phyloP scores from a whole-genome alignment of 2,797 vertebrate genomes.

The Acropternis orthonyx region DNA sequence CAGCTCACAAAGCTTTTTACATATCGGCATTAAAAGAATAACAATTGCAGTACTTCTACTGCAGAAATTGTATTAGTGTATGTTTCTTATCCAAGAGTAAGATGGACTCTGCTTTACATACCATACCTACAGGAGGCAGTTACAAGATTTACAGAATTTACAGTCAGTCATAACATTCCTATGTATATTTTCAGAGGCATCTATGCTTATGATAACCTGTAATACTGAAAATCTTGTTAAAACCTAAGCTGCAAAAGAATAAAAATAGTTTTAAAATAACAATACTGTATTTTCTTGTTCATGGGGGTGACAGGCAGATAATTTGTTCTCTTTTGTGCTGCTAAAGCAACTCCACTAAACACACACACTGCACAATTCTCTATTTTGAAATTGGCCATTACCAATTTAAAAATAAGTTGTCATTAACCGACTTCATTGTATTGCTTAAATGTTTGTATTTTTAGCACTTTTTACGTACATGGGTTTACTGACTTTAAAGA shows the following conservation, averaged over 20 bases:
- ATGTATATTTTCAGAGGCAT: neutral
- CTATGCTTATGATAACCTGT: neutral
- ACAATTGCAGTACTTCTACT: neutral
- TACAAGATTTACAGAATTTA: neutral
- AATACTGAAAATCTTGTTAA: neutral
- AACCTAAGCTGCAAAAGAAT: neutral
- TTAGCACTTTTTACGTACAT: neutral
- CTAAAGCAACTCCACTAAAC: neutral
- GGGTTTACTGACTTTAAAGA: neutral
- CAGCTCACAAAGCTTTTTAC: neutral
- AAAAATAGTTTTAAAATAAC: neutral
- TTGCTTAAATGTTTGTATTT: neutral
- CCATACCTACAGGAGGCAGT: neutral
- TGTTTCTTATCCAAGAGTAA: neutral
- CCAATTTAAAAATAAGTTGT: neutral
- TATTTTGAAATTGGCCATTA: neutral
- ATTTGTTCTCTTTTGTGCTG: neutral
- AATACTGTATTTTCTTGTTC: neutral
- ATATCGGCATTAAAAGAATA: neutral
- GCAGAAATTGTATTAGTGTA: neutral
- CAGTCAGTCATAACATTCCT: neutral
- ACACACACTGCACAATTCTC: neutral
- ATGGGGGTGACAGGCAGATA: neutral
- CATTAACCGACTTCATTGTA: neutral
- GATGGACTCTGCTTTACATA: neutral